phyloP scores from a whole-genome alignment of 2,888 invertebrate genomes.

The Macaria notata region DNA sequence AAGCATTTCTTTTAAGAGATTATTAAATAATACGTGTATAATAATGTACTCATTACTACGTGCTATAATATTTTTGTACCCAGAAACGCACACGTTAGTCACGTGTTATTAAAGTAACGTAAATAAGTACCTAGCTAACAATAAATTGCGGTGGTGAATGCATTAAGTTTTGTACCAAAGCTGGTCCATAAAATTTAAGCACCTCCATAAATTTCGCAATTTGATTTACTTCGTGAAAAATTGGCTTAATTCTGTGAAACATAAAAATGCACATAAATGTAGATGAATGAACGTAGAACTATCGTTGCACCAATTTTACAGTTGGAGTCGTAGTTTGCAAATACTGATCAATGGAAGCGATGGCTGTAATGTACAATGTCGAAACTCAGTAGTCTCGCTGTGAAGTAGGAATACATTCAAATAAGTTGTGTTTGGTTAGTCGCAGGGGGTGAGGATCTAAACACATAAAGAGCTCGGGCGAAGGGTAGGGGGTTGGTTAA shows the following conservation, averaged over 20 bases:
- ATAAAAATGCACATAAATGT: conserved; percentile 4
- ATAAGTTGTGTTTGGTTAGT: conserved; percentile 78
- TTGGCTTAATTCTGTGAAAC: conserved; percentile 3
- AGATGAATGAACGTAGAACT: conserved; percentile 30
- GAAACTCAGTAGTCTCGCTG: conserved; percentile 67
- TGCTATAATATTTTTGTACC: no score
- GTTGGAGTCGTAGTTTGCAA: conserved; percentile 51
- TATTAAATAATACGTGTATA: no score
- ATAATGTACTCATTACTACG: no score
- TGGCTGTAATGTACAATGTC: conserved; percentile 78
- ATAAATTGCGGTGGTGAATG: no score
- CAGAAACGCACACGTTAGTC: no score
- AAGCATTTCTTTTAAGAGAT: no score
- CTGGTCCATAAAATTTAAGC: conserved; percentile 5
- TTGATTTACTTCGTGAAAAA: not conserved
- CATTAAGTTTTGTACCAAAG: not conserved
- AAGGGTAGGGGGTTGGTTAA: conserved; percentile 82
- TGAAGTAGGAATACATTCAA: conserved; percentile 76
- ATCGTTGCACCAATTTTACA: conserved; percentile 77
- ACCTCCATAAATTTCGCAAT: not conserved
- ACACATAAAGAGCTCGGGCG: conserved; percentile 81
- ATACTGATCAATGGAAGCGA: conserved; percentile 74
- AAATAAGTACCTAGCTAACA: no score
- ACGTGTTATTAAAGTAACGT: no score
- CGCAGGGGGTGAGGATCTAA: conserved; percentile 78